A percentile compares a stretch with the other conserved stretches of the same genome.
Conservation (phyloP, 2,797 vertebrate genomes). For the Aldrovandia affinis region DNA sequence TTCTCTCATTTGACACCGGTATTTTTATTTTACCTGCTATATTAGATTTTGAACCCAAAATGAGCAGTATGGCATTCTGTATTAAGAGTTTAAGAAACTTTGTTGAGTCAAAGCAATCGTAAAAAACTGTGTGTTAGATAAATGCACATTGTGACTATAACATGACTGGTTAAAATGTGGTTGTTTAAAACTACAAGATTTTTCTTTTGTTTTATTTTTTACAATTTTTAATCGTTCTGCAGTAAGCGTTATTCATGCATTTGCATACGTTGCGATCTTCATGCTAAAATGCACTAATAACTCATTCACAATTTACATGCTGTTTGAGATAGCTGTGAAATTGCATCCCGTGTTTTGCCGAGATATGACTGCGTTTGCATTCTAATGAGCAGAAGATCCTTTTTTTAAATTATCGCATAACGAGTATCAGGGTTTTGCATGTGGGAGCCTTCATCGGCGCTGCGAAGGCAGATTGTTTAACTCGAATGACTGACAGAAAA, state of each 20-base stretch:
- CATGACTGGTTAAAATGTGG: not conserved
- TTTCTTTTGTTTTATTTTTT: constrained; percentile 10
- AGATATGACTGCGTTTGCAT: constrained; percentile 27
- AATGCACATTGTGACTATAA: not conserved
- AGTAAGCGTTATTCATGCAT: not conserved
- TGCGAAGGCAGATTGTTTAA: not conserved
- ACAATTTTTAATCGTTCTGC: not conserved
- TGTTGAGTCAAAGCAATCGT: too few relatives aligned
- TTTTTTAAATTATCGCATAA: constrained; percentile 20
- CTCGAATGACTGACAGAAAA: not conserved
- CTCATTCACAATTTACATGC: constrained; percentile 25
- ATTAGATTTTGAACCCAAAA: too few relatives aligned
- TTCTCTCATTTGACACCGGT: too few relatives aligned
- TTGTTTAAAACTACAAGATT: not conserved
- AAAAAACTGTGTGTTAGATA: not conserved
- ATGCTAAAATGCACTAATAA: constrained; percentile 20
- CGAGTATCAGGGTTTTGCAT: not conserved
- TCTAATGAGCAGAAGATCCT: constrained; percentile 24
- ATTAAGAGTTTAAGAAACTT: too few relatives aligned
- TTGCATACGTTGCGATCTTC: constrained; percentile 14
- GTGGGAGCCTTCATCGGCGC: not conserved
- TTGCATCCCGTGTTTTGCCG: constrained; percentile 16
- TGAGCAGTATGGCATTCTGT: too few relatives aligned
- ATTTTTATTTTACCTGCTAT: too few relatives aligned
- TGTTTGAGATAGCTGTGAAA: constrained; percentile 34